Percentiles rank a stretch among this genome's conserved stretches.
phyloP scores from a whole-genome alignment of 2,797 vertebrate genomes.

The Neopelma chrysocephalum region DNA sequence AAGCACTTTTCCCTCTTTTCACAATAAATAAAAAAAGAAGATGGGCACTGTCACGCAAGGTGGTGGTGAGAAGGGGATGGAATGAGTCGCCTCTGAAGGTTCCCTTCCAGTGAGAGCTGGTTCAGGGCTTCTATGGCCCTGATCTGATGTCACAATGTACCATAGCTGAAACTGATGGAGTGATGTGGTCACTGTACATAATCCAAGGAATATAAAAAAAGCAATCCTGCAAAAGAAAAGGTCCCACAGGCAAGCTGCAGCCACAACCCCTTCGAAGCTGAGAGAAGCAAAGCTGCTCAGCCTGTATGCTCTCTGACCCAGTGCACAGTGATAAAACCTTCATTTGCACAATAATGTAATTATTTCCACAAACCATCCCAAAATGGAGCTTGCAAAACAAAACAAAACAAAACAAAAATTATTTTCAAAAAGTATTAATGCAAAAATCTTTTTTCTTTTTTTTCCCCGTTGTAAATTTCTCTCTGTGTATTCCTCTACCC shows the following conservation, averaged over 20 bases:
- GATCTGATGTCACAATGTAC: neutral
- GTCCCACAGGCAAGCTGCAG: neutral
- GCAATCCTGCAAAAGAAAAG: neutral
- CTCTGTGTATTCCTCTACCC: neutral
- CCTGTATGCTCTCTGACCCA: neutral
- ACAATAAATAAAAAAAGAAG: neutral
- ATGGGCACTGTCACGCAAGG: neutral
- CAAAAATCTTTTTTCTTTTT: rapidly evolving
- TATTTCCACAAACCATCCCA: neutral
- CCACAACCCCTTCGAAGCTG: neutral
- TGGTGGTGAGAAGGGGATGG: neutral
- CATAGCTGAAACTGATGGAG: neutral
- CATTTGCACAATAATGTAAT: neutral
- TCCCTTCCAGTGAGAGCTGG: neutral
- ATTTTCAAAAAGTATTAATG: neutral
- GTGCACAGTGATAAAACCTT: neutral
- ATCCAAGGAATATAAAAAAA: neutral
- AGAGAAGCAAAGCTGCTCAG: neutral
- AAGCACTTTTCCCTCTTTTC: neutral
- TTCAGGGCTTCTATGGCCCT: neutral
- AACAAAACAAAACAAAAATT: neutral
- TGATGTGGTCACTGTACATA: neutral
- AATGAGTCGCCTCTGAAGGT: neutral
- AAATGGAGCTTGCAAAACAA: neutral
- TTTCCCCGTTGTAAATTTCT: neutral